Conservation (phyloP, 2,888 invertebrate species). For the Platerodrilus igneus region DNA sequence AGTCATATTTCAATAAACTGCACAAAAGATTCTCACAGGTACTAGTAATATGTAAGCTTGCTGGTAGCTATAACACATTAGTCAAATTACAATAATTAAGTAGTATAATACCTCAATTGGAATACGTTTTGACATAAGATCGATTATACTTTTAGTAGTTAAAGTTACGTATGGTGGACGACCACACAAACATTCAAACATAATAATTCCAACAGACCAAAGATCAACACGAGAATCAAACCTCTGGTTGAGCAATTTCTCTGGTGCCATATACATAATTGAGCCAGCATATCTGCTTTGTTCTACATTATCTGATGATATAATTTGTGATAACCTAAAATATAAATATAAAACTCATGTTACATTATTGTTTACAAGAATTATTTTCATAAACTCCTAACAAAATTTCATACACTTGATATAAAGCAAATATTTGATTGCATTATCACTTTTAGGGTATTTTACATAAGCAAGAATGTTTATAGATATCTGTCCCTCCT, state of each 20-base stretch:
- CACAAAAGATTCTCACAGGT: constrained; percentile 65
- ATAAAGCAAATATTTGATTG: too few species aligned
- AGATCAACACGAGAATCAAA: constrained; percentile 81
- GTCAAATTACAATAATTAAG: constrained; percentile 3
- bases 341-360: too few species aligned
- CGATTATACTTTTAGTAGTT: constrained; percentile 66
- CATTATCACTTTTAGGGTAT: too few species aligned
- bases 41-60: constrained; percentile 29
- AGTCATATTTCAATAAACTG: constrained; percentile 67
- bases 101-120: constrained; percentile 59
- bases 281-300: constrained; percentile 55
- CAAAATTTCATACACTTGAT: too few species aligned
- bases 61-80: constrained; percentile 18
- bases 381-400: too few species aligned
- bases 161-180: constrained; percentile 75
- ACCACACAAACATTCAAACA: constrained; percentile 85
- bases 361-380: too few species aligned
- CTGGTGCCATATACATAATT: constrained; percentile 90
- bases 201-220: constrained; percentile 87
- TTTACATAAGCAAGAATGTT: too few species aligned
- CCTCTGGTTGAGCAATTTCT: constrained; percentile 62
- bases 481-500: too few species aligned
- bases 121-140: constrained; percentile 64
- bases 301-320: constrained; percentile 50
- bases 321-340: constrained; percentile 66